phyloP scores from a whole-genome alignment of 1,140 invertebrate species.

The Brevipalpus yothersi region DNA sequence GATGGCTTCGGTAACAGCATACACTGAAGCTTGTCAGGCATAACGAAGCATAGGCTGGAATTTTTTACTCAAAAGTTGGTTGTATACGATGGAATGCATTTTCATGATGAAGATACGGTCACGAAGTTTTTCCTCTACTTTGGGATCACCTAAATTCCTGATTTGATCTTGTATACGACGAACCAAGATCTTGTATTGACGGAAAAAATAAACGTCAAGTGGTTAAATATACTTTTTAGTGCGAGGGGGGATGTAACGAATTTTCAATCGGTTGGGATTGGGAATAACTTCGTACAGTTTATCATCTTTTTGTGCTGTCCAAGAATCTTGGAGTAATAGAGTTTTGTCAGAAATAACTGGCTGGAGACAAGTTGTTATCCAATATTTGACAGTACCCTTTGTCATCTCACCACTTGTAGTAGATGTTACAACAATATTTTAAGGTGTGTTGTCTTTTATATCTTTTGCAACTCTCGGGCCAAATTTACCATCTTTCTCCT shows the following conservation, averaged over 20 bases:
- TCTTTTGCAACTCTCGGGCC: background rate
- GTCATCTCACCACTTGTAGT: background rate
- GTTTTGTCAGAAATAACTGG: no score
- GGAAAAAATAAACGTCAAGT: background rate
- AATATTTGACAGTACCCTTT: background rate
- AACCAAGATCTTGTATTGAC: background rate
- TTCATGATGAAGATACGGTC: background rate
- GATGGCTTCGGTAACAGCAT: background rate
- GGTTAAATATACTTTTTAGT: background rate
- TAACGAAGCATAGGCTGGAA: background rate
- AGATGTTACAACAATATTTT: background rate
- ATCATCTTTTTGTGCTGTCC: no score
- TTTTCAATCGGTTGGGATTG: background rate
- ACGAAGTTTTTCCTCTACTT: background rate
- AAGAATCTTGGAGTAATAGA: no score
- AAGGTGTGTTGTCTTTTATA: background rate
- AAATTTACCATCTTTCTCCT: background rate
- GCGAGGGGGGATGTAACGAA: background rate
- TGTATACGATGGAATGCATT: background rate
- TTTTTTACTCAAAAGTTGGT: background rate
- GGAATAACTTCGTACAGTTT: background rate
- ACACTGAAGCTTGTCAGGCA: background rate
- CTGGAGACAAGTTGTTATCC: background rate
- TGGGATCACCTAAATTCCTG: background rate
- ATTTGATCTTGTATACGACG: background rate